These are phyloP conservation scores for Pilophorus perplexus DNA, from an alignment of 2,888 invertebrate species.

Conservation along the genomic window DNA sequence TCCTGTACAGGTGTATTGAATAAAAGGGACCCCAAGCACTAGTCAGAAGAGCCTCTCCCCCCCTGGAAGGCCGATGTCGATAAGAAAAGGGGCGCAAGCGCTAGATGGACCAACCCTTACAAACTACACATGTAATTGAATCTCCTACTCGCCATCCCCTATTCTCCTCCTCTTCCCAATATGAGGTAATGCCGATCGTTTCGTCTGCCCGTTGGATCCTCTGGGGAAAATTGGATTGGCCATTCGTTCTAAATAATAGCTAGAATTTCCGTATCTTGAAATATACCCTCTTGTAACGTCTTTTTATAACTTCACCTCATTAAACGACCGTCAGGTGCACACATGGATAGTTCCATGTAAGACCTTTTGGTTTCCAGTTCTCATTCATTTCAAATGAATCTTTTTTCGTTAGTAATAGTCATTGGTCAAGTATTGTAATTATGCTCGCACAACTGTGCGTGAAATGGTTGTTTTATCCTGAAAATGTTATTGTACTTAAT, in stretches of 20 bases:
- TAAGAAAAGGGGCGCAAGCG: constrained; percentile 42
- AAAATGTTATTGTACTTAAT: no score
- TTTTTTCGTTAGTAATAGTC: no score
- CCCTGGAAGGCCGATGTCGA: constrained; percentile 32
- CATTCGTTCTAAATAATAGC: constrained; percentile 23
- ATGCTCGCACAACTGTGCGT: no score
- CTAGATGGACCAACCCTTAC: constrained; percentile 41
- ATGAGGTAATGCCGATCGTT: constrained; percentile 35
- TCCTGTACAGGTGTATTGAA: constrained; percentile 31
- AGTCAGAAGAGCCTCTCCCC: constrained; percentile 21
- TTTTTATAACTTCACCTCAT: no score
- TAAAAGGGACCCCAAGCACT: constrained; percentile 9
- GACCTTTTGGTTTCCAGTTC: no score
- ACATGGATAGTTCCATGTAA: no score
- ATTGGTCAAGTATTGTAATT: no score
- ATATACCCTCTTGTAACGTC: no score
- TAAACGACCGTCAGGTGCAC: no score
- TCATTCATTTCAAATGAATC: no score
- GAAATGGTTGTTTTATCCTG: no score
- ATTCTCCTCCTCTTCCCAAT: constrained; percentile 3
- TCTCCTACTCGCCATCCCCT: constrained; percentile 27
- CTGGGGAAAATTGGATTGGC: constrained; percentile 21
- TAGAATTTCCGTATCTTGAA: no score
- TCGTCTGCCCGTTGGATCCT: constrained; percentile 27
- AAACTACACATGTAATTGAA: constrained; percentile 42